Conservation (phyloP, 2,888 invertebrate species). For the Alloscopus bannaensis region DNA sequence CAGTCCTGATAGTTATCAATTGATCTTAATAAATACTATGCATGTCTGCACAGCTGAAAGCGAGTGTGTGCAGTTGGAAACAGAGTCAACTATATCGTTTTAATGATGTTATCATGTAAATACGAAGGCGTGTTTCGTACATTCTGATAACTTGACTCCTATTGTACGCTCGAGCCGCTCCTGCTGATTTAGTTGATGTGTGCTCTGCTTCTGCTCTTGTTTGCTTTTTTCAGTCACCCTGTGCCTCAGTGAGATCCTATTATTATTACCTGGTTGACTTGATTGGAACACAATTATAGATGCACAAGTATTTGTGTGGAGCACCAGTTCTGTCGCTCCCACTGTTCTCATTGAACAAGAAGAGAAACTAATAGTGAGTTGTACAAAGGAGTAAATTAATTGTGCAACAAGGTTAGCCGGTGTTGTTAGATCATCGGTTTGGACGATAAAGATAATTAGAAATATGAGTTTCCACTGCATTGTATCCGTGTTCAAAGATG, state of each 20-base stretch:
- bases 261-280: conserved; percentile 12
- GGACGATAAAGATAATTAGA: too few species aligned
- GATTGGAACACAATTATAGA: conserved; percentile 41
- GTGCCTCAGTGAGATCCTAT: conserved; percentile 27
- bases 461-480: too few species aligned
- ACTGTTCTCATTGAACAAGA: conserved; percentile 16
- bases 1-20: too few species aligned
- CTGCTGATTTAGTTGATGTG: conserved; percentile 43
- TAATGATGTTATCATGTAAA: conserved; percentile 63
- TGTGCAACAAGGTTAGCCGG: conserved; percentile 51
- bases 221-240: too few species aligned
- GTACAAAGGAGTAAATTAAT: not conserved
- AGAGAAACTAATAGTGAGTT: conserved; percentile 4
- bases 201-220: conserved; percentile 19
- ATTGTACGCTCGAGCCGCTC: conserved; percentile 43
- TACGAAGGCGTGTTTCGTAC: conserved; percentile 58
- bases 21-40: too few species aligned
- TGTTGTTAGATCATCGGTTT: too few species aligned
- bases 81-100: conserved; percentile 27
- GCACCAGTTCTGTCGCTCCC: too few species aligned
- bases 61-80: too few species aligned
- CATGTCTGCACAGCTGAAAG: too few species aligned
- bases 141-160: conserved; percentile 55
- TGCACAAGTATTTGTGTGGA: too few species aligned
- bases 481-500: too few species aligned